Evolutionary conservation across 2,888 invertebrate species (phyloP), one percentile per base, ranked within the genome.

Genomic region (Galerucella pusilla): DNA sequence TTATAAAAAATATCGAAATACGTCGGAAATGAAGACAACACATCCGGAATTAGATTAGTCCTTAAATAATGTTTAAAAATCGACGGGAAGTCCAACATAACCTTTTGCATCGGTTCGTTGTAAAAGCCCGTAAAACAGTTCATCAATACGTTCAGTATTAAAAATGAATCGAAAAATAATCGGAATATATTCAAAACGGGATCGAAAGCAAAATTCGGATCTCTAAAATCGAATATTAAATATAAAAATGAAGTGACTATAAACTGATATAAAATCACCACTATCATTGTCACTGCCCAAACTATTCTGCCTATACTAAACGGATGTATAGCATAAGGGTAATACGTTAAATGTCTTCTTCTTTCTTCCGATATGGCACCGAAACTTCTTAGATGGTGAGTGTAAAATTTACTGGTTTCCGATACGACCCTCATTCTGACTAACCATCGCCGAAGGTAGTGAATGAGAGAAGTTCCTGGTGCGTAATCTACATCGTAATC

Each of bases 301-400:
- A 81, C 73, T 59, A 82, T 78, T 71, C 83, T 84, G 61, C 80
- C 81, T 68, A 75, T 75, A 78, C 85, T 84, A 72, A 82, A 84
- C 7, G 85, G 84, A 71, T 85, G 85, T 70, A 85, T 83, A 35
- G 80, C 80, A 60, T 78, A 78, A 10, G 80, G 80, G 71, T 84
- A 78, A 72, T 81, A 75, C 60, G 71, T 61, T 20, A 85, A 75
- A 74, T 85, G 85, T 69, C 84, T 80, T 74, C 80, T 80, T 52
- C 83, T 80, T 73, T 85, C 85, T 63, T 82, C 83, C 49, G 81
- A 79, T 54, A 85, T 82, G 10, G 84, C 81, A 10, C 84, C 84
- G 69, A 82, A 83, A 73, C 85, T 85, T 73, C 84, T 77, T 74
- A 85, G 66, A 75, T 84, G 84, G 45, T 84, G 83, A 9, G 83